phyloP scores from a whole-genome alignment of 2,797 vertebrate species.

The Xenops minutus region DNA sequence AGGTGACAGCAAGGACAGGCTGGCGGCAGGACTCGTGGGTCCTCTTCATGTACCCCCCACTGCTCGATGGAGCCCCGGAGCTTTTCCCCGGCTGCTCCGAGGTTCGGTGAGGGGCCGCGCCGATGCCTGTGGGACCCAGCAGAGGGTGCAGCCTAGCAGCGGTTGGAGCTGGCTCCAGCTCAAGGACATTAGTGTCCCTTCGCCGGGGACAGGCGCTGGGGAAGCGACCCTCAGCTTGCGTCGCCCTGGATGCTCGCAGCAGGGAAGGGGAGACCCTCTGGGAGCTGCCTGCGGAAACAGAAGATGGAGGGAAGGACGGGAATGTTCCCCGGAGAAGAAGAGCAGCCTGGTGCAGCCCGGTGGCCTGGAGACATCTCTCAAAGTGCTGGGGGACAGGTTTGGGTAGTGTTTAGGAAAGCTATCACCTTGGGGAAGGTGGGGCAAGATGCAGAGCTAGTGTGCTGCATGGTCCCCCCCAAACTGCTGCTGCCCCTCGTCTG shows the following conservation, averaged over 20 bases:
- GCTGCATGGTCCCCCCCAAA: rapidly evolving
- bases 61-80: background rate
- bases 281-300: background rate
- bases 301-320: background rate
- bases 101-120: background rate
- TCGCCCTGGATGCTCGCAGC: background rate
- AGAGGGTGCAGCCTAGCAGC: constrained; percentile 64
- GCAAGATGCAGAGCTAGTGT: background rate
- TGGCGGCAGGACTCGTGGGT: background rate
- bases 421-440: background rate
- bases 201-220: background rate
- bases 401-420: background rate
- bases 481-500: rapidly evolving
- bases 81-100: background rate
- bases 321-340: background rate
- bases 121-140: constrained; percentile 41
- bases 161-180: background rate
- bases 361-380: background rate
- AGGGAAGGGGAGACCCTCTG: background rate
- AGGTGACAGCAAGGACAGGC: background rate
- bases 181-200: background rate
- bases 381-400: background rate
- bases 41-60: background rate
- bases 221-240: background rate
- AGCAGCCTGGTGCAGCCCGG: rapidly evolving